Base-by-base conservation (phyloP, 2,113 vertebrate species). In the Xyliphius kryptos region DNA sequence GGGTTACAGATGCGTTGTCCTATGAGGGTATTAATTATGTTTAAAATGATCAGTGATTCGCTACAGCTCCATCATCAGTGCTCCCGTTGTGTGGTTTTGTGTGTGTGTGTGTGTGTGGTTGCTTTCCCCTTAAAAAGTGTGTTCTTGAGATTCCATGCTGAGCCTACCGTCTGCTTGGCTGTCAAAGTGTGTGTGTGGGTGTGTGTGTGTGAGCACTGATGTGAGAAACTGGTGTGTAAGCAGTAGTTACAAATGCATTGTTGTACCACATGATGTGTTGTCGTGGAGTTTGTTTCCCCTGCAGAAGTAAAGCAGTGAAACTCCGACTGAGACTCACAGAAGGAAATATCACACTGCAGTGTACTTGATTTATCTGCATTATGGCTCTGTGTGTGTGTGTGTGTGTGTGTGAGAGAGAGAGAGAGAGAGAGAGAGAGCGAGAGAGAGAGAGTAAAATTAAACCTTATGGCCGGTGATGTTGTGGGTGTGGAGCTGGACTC, bases 181-280 rank as follows among this genome's bases (percentile, higher is more conserved):
- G 63, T 60, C 72, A 67, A 54, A 19, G 49, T 47, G 46, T 37
- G 46, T 51, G 57, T 57, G 38, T 67, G 63, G 48, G 51, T 55
- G 59, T 41, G 53, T 56, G 38, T 63, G 63, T 63, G 16, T 61
- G 37, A 44, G 48, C 17, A 41, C 49, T 38, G 38, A 40, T 52
- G 63, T 56, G 58, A 60, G 41, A 57, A 15, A 37, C 11, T 20
- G 43, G 57, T 63, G 59, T 67, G 70, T 71, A 52, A 59, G 70
- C 22, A 56, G 68, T 72, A 68, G 66, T 68, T 72, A 64, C 56
- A 65, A 72, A 63, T 68, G 57, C 63, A 68, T 68, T 72, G 56
- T 64, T 64, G 61, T 60, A 53, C 66, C 62, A 50, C 70, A 60
- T 72, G 70, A 72, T 62, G n/a, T 57, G 56, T 48, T 47, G 61